A percentile compares a stretch with the other conserved stretches of the same genome.
Evolutionary conservation across 30 jellyfish, hydroid and myxozoan genomes (phyloP).

Genomic region (Aurelia aurita complex sp. Pacific): DNA sequence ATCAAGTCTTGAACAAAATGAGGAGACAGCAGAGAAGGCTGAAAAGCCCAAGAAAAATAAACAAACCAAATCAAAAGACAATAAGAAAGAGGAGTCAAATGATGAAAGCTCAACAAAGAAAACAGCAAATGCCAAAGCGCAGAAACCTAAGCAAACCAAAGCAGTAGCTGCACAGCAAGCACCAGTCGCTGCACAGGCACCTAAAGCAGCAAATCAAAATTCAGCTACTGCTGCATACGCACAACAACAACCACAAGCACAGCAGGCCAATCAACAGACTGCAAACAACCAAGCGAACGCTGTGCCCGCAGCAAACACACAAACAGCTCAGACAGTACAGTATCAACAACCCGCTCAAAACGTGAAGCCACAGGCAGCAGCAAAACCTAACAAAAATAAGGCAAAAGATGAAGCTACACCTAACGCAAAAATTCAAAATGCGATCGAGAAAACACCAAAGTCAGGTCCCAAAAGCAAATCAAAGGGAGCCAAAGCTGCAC

Average conservation of each 20-base stretch:
- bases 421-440: slow-evolving; percentile 24
- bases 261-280: background rate
- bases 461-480: slow-evolving; percentile 3
- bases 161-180: slow-evolving; percentile 14
- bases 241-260: slow-evolving; percentile 8
- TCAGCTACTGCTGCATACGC: slow-evolving; percentile 8
- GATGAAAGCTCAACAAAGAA: background rate
- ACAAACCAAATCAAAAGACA: background rate
- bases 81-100: background rate
- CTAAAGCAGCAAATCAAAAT: background rate
- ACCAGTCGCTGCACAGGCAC: slow-evolving; percentile 1
- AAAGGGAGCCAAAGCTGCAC: slow-evolving; percentile 4
- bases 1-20: slow-evolving; percentile 22
- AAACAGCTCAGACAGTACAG: slow-evolving; percentile 9
- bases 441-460: background rate
- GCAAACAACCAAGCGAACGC: slow-evolving; percentile 14
- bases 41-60: background rate
- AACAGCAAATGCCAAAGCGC: background rate
- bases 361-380: slow-evolving; percentile 23
- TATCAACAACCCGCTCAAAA: slow-evolving; percentile 6
- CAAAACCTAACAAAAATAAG: background rate
- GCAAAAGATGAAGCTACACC: slow-evolving; percentile 16
- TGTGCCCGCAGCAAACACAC: background rate
- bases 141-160: background rate
- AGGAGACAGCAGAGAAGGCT: background rate